A percentile compares a stretch with the other conserved stretches of the same genome.
Evolutionary conservation across 1,140 invertebrate species (phyloP).

Genomic region (Saccostrea echinata): DNA sequence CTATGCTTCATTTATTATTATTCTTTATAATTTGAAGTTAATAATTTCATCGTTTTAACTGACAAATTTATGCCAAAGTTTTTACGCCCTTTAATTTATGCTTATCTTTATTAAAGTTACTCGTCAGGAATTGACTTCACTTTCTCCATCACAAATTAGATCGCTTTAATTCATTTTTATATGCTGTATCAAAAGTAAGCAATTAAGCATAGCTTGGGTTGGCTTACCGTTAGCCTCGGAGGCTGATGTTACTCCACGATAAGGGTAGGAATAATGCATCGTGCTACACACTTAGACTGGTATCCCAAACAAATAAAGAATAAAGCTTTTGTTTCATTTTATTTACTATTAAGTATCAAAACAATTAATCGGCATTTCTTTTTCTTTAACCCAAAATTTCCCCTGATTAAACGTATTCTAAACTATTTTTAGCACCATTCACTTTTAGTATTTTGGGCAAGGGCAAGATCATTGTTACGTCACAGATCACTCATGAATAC

Average conservation of each 20-base stretch:
- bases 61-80: no score
- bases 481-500: constrained; percentile 17
- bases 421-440: constrained; percentile 2
- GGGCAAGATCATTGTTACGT: constrained; percentile 12
- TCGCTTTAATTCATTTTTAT: no score
- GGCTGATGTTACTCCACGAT: background rate
- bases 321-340: constrained; percentile 11
- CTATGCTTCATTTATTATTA: no score
- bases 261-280: background rate
- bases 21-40: no score
- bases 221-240: background rate
- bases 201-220: no score
- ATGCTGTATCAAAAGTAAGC: no score
- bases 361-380: background rate
- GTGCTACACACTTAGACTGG: background rate
- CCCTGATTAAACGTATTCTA: background rate
- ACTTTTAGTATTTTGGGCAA: constrained; percentile 7
- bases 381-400: constrained; percentile 34
- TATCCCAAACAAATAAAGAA: constrained; percentile 1
- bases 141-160: no score
- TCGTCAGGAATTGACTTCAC: no score
- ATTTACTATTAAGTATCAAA: background rate
- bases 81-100: no score
- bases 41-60: no score
- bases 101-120: no score